Evolutionary conservation across 2,797 vertebrate species (phyloP).

Genomic region (Hyperoplus lanceolatus): DNA sequence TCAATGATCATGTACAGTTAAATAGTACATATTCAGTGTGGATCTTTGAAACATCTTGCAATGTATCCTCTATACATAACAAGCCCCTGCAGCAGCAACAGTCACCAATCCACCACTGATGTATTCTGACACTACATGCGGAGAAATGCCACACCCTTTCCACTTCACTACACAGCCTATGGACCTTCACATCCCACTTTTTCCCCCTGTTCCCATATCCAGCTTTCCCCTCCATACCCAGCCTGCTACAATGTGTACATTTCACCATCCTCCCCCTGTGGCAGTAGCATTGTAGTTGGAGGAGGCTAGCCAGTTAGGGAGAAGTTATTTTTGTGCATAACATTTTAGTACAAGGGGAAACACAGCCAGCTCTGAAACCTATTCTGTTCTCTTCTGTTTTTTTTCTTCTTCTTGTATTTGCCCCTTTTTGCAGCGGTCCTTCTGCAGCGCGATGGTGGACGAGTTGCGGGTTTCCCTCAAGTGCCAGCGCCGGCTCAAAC

Average conservation of each 20-base stretch:
- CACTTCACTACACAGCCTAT: conserved; percentile 36
- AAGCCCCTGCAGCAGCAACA: conserved; percentile 5
- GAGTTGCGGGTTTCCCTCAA: conserved; percentile 97
- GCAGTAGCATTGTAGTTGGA: conserved; percentile 22
- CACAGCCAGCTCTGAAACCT: conserved; percentile 37
- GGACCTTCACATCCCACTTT: conserved; percentile 39
- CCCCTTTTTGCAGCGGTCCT: conserved; percentile 90
- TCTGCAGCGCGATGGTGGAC: conserved; percentile 98
- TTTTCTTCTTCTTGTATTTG: conserved; percentile 5
- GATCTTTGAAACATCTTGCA: neutral
- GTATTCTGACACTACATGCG: conserved; percentile 18
- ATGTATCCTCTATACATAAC: neutral
- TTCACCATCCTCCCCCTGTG: conserved; percentile 33
- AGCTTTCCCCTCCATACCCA: conserved; percentile 23
- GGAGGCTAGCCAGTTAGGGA: conserved; percentile 25
- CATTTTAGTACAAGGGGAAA: conserved; percentile 22
- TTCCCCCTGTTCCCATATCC: conserved; percentile 9
- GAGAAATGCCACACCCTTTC: conserved; percentile 23
- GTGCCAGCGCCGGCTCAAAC: conserved; percentile 98
- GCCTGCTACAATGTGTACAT: conserved; percentile 42
- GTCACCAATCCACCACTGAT: conserved; percentile 12
- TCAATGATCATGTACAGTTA: neutral
- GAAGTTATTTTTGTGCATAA: conserved; percentile 45
- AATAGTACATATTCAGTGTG: neutral
- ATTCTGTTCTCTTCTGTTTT: conserved; percentile 14